Evolutionary conservation across 2,113 vertebrate genomes (phyloP).

Genomic region (Hystrix brachyura): DNA sequence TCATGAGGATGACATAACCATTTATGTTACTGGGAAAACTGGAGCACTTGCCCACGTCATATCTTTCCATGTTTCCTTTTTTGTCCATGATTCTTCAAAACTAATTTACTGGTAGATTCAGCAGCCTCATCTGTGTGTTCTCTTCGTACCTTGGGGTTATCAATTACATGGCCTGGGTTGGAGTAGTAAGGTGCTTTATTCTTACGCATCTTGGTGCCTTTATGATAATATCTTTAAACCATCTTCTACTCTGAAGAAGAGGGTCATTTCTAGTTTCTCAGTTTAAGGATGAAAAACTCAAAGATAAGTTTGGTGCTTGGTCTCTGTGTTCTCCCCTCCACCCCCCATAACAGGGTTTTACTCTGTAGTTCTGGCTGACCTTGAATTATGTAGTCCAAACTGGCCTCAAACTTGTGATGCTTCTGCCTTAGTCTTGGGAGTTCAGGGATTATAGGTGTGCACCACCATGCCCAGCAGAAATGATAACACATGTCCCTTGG

Average conservation of each 20-base stretch:
- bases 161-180: not conserved
- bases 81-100: not conserved
- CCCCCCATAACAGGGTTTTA: not conserved
- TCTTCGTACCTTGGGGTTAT: not conserved
- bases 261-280: not conserved
- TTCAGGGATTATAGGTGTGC: not conserved
- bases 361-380: not conserved
- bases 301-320: not conserved
- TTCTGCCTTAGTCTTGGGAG: not conserved
- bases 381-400: not conserved
- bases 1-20: not conserved
- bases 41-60: not conserved
- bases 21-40: constrained; percentile 4
- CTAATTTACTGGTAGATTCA: not conserved
- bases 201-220: not conserved
- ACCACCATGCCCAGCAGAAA: not conserved
- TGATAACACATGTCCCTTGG: not conserved
- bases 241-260: constrained; percentile 30
- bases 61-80: not conserved
- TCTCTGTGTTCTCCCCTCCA: not conserved
- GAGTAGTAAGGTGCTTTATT: not conserved
- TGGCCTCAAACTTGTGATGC: not conserved
- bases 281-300: not conserved
- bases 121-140: not conserved
- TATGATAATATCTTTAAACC: not conserved